phyloP scores from a whole-genome alignment of 2,797 vertebrate species.

The Dendrocincla fuliginosa region DNA sequence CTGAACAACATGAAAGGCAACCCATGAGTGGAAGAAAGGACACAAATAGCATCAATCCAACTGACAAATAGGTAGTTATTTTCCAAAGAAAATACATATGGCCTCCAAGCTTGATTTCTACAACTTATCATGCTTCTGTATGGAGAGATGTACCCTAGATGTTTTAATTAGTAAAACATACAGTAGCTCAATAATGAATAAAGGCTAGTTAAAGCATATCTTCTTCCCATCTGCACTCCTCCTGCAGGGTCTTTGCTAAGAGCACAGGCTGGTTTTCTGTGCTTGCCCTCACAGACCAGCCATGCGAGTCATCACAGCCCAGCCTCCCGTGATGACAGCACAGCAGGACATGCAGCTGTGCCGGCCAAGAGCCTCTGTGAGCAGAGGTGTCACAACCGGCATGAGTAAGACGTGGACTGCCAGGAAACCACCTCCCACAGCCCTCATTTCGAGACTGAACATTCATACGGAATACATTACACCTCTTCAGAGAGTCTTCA shows the following conservation, averaged over 20 bases:
- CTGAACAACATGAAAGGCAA: background rate
- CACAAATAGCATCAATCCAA: background rate
- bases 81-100: background rate
- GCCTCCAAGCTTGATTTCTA: background rate
- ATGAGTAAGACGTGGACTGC: background rate
- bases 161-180: background rate
- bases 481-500: background rate
- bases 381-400: background rate
- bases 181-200: background rate
- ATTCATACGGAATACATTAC: background rate
- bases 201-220: background rate
- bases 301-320: background rate
- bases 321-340: background rate
- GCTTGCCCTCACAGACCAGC: background rate
- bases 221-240: background rate
- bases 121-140: background rate
- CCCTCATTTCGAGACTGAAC: background rate
- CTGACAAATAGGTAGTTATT: background rate
- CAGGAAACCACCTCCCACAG: constrained; percentile 41
- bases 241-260: background rate
- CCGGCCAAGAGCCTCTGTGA: fast-evolving
- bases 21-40: background rate
- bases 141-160: background rate
- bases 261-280: background rate
- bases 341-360: background rate